Evolutionary conservation across 2,888 invertebrate species (phyloP).

Genomic region (Polydesmus complanatus): DNA sequence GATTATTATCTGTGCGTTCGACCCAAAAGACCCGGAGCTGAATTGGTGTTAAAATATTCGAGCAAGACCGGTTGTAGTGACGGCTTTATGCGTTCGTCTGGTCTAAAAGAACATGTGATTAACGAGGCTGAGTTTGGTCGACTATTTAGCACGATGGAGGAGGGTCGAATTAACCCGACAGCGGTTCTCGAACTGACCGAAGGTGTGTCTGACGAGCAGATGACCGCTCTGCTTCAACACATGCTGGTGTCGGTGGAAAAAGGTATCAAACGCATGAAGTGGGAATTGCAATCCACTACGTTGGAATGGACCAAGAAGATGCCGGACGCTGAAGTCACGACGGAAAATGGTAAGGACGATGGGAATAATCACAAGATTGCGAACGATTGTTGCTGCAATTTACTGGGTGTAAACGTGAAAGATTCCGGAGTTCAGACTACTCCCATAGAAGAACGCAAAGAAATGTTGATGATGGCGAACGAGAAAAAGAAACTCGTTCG

Average conservation of each 20-base stretch:
- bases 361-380: neutral
- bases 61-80: neutral
- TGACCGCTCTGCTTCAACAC: slow-evolving; percentile 49
- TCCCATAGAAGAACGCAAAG: slow-evolving; percentile 17
- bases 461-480: too few species aligned
- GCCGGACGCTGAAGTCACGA: neutral
- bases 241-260: slow-evolving; percentile 53
- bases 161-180: slow-evolving; percentile 5
- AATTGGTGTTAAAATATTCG: slow-evolving; percentile 15
- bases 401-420: slow-evolving; percentile 17
- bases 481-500: too few species aligned
- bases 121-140: slow-evolving; percentile 9
- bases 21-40: slow-evolving; percentile 5
- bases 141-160: slow-evolving; percentile 21
- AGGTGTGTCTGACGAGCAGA: slow-evolving; percentile 34
- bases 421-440: slow-evolving; percentile 21
- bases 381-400: slow-evolving; percentile 10
- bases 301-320: slow-evolving; percentile 4
- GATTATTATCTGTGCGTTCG: slow-evolving; percentile 19
- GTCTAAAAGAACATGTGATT: slow-evolving; percentile 15
- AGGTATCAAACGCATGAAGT: slow-evolving; percentile 49
- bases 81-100: neutral
- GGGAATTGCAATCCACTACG: slow-evolving; percentile 34
- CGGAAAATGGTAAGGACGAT: neutral
- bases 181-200: neutral